Conservation (phyloP, 2,113 vertebrate species). For the Myiozetetes cayanensis region DNA sequence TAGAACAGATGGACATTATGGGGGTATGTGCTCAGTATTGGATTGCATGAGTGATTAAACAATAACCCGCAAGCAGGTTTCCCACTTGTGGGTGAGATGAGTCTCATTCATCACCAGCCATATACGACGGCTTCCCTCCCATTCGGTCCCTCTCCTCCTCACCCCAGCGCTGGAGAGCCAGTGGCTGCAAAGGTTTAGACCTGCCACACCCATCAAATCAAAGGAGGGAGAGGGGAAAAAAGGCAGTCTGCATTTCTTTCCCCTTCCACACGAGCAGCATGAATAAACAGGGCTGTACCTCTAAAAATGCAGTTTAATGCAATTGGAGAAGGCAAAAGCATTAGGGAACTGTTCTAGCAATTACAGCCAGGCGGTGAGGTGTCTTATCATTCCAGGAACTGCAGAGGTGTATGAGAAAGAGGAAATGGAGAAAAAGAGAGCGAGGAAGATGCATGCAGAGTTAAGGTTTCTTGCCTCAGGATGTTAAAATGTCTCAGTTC, state of each 20-base stretch:
- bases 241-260: conserved; percentile 75
- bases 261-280: conserved; percentile 72
- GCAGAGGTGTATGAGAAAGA: conserved; percentile 36
- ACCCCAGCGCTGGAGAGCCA: not conserved
- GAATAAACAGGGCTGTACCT: conserved; percentile 66
- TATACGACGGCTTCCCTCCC: conserved; percentile 9
- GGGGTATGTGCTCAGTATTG: conserved; percentile 62
- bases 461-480: conserved; percentile 32
- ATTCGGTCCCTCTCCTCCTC: conserved; percentile 10
- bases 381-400: conserved; percentile 42
- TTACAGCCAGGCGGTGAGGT: conserved; percentile 25
- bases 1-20: conserved; percentile 62
- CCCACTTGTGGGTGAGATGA: conserved; percentile 68
- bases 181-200: conserved; percentile 73
- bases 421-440: conserved; percentile 10
- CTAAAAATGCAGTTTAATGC: conserved; percentile 60
- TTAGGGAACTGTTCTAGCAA: conserved; percentile 49
- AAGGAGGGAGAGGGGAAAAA: conserved; percentile 62
- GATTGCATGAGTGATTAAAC: conserved; percentile 68
- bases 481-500: conserved; percentile 51
- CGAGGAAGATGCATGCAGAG: not conserved
- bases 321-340: conserved; percentile 49
- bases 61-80: conserved; percentile 65
- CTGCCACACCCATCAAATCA: conserved; percentile 80
- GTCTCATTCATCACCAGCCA: conserved; percentile 40